Evolutionary conservation across 2,888 invertebrate genomes (phyloP).

Genomic region (Nomada fabriciana): DNA sequence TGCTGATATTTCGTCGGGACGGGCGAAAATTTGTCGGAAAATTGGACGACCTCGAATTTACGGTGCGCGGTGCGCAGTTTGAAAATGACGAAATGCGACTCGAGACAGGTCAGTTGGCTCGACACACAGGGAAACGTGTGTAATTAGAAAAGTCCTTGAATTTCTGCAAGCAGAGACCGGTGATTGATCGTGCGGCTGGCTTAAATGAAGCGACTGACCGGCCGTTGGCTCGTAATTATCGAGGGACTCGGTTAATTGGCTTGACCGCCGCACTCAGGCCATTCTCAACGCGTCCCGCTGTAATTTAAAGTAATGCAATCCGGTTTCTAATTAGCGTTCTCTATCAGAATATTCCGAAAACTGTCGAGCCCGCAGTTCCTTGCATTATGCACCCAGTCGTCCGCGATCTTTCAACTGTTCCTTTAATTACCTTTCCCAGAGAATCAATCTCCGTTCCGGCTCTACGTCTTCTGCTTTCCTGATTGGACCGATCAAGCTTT

Average conservation of each 20-base stretch:
- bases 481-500: neutral
- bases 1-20: neutral
- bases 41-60: slow-evolving; percentile 14
- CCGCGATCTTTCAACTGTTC: slow-evolving; percentile 41
- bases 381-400: slow-evolving; percentile 36
- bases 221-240: slow-evolving; percentile 67
- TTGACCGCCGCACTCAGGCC: slow-evolving; percentile 57
- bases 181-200: slow-evolving; percentile 60
- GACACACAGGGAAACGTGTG: slow-evolving; percentile 15
- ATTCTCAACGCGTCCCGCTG: slow-evolving; percentile 55
- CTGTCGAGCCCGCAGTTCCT: slow-evolving; percentile 47
- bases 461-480: neutral
- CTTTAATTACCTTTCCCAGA: slow-evolving; percentile 33
- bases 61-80: slow-evolving; percentile 10
- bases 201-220: slow-evolving; percentile 62
- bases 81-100: slow-evolving; percentile 1
- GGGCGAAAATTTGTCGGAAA: neutral
- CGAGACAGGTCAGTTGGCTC: neutral
- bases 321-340: slow-evolving; percentile 67
- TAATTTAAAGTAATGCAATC: slow-evolving; percentile 70
- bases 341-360: slow-evolving; percentile 57
- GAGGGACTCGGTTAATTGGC: slow-evolving; percentile 70
- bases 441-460: slow-evolving; percentile 11
- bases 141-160: slow-evolving; percentile 58
- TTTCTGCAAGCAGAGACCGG: slow-evolving; percentile 28